These are phyloP conservation scores for Conus betulinus DNA, from an alignment of 1,140 invertebrate species.

Conservation along the genomic window DNA sequence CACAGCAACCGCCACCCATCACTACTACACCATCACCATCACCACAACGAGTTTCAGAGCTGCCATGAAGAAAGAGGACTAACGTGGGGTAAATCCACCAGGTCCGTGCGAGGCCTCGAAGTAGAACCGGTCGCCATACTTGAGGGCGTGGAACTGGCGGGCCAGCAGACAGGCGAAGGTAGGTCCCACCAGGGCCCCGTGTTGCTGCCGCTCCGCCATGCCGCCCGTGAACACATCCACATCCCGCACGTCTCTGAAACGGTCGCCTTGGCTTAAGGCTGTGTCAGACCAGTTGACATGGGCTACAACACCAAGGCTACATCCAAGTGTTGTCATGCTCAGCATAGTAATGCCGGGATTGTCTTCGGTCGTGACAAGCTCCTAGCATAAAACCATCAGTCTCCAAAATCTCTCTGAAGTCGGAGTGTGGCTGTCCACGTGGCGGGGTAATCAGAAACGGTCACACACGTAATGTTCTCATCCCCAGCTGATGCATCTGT, in stretches of 20 bases:
- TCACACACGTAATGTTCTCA: no score
- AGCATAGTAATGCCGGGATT: no score
- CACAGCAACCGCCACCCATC: not conserved
- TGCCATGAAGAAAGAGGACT: not conserved
- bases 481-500: no score
- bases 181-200: constrained; percentile 94
- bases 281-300: no score
- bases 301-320: no score
- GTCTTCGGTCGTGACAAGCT: no score
- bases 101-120: constrained; percentile 84
- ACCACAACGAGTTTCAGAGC: not conserved
- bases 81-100: constrained; percentile 39
- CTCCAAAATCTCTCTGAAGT: no score
- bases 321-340: no score
- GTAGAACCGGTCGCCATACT: constrained; percentile 96
- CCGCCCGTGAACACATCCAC: constrained; percentile 90
- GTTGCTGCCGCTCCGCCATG: constrained; percentile 89
- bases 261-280: no score
- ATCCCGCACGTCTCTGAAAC: constrained; percentile 81
- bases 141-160: constrained; percentile 92
- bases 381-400: no score
- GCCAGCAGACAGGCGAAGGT: constrained; percentile 97
- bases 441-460: no score
- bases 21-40: not conserved
- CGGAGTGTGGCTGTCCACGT: no score